These are phyloP conservation scores for Ylistrum balloti DNA, from an alignment of 1,140 invertebrate species.

Conservation along the genomic window DNA sequence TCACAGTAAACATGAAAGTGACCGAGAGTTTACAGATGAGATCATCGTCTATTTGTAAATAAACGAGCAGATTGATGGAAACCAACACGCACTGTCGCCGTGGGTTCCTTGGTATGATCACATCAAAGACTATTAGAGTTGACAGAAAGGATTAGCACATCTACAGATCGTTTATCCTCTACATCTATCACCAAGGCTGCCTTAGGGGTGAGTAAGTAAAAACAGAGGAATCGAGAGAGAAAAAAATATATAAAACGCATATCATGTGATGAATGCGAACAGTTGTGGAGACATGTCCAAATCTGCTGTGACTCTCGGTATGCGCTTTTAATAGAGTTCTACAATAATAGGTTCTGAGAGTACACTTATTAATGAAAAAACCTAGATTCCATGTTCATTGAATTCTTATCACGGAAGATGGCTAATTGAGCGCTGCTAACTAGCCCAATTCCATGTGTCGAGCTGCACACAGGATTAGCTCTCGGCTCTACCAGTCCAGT, in stretches of 20 bases:
- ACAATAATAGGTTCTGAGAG: slow-evolving; percentile 30
- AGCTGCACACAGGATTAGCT: slow-evolving; percentile 21
- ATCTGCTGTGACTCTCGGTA: background rate
- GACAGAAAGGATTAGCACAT: background rate
- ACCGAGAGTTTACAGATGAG: background rate
- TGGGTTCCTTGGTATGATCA: background rate
- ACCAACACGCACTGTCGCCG: background rate
- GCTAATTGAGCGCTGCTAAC: slow-evolving; percentile 29
- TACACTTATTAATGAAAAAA: slow-evolving; percentile 22
- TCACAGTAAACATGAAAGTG: background rate
- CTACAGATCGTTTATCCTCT: background rate
- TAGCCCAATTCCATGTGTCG: background rate
- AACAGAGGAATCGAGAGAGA: background rate
- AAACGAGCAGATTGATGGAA: background rate
- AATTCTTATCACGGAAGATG: slow-evolving; percentile 8
- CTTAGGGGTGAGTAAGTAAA: background rate
- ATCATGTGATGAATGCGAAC: background rate
- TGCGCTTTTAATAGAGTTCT: background rate
- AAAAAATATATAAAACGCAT: background rate
- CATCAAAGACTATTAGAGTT: background rate
- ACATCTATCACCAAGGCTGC: background rate
- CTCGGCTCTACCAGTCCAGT: background rate
- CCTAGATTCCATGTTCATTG: slow-evolving; percentile 18
- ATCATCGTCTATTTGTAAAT: background rate
- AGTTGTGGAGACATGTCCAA: background rate